Base-by-base conservation (phyloP, 2,888 invertebrate species). In the Nomada fabriciana region DNA sequence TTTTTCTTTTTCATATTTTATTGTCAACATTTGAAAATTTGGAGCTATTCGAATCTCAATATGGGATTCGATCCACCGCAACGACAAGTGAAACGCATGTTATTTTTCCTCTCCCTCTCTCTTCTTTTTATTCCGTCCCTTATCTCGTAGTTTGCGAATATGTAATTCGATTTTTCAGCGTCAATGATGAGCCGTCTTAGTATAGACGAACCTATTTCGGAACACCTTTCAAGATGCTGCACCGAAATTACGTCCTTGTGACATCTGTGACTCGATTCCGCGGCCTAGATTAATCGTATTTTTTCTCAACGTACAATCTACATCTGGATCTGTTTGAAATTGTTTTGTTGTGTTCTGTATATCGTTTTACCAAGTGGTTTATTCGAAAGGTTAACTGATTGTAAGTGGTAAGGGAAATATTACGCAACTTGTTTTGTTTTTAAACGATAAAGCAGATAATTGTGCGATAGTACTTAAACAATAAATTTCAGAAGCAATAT, bases 141-240 rank as follows among this genome's bases (percentile, higher is more conserved):
- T 67, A n/a, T 50, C 50, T 23, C 70, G n/a, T 25, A 52, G 74
- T 18, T 42, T 25, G 42, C 42, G 65, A 69, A 70, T 74, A n/a
- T n/a, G n/a, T n/a, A 74, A 81, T 79, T 81, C 65, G 69, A 81
- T 81, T 79, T 65, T 59, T 55, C 71, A 60, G 64, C 53, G 69
- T 57, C 63, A 50, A 53, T 47, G 76, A 70, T 52, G 68, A 63
- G 11, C 61, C 20, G 23, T 20, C 67, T 50, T 55, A 10, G 23
- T 29, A 18, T 13, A 13, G 64, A 52, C 36, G 70, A 71, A 63
- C 71, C 43, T 60, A 47, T 63, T 68, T 23, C 68, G 57, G 29
- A 20, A 67, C 53, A 64, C 57, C 55, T 64, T 72, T 72, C 78
- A 25, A 53, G 42, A 50, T 36, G 20, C 18, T n/a, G 15, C 47